Base-by-base conservation (phyloP, 2,888 invertebrate species). In the Lacanobia wlatinum region DNA sequence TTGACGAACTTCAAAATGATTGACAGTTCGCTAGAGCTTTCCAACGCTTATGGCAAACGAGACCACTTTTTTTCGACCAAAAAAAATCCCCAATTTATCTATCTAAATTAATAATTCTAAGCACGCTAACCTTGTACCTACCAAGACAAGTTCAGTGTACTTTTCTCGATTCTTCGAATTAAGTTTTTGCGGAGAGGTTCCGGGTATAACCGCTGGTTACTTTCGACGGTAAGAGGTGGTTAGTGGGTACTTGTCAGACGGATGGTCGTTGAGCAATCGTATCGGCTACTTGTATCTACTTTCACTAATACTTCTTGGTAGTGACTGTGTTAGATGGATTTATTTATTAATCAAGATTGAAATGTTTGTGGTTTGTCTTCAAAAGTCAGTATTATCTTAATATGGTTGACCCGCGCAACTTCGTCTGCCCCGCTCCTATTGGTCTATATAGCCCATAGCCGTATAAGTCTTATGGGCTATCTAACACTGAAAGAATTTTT, bases 141-240 rank as follows among this genome's bases (percentile, higher is more conserved):
- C 14, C 18, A 63, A 64, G 9, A 18, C 21, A 38, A 56, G 23
- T 40, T 9, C 40, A 55, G 55, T 23, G 56, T 21, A 59, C 23
- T 16, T 56, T 56, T 53, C 43, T 73, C 40, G 10, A 53, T 59
- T 75, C 67, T 59, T 48, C 53, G 46, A 40, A 60, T 28, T 38
- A 38, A 40, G 14, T 65, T 58, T 48, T 64, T 64, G 23, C 28
- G 18, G 16, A 2, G 28, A 1, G 28, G 21, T 73, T 59, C 65
- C 38, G 64, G 38, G 48, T 61, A 18, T 12, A 10, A 52, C 43
- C 23, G 12, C 23, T 6, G 53, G 53, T 53, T 50, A 66, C 50
- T 23, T 70, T 55, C 53, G 34, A 53, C 46, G 14, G n/a, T 46
- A 28, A 50, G 21, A 40, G 43, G 7, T 40, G 18, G 14, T 23